Evolutionary conservation across 2,888 invertebrate genomes (phyloP).

Genomic region (Nemurella pictetii): DNA sequence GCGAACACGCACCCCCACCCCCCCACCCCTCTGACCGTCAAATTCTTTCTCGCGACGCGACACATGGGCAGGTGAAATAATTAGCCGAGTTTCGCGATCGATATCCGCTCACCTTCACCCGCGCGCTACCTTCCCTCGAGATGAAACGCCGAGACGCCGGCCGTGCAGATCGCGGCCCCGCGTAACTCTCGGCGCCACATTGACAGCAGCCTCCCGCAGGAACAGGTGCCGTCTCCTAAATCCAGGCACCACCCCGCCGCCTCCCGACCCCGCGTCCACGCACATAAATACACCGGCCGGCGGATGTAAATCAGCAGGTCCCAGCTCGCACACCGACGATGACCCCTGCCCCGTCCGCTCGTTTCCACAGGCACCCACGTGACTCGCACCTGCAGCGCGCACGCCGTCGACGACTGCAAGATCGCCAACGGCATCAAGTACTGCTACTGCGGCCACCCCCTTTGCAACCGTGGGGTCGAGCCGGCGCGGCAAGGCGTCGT

Average conservation of each 20-base stretch:
- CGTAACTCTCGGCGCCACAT: neutral
- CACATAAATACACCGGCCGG: too few species aligned
- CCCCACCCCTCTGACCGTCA: too few species aligned
- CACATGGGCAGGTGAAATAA: neutral
- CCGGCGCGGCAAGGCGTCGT: neutral
- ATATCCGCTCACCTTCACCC: neutral
- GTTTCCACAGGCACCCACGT: conserved; percentile 36
- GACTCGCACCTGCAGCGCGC: conserved; percentile 46
- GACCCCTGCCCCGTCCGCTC: neutral
- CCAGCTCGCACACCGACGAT: neutral
- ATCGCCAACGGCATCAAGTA: conserved; percentile 49
- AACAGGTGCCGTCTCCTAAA: neutral
- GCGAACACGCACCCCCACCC: neutral
- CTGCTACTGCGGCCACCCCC: conserved; percentile 50
- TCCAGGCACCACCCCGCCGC: neutral
- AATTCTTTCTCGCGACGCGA: neutral
- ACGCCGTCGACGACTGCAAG: conserved; percentile 48
- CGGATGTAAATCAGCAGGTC: neutral
- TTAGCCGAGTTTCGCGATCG: neutral
- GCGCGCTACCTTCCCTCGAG: neutral
- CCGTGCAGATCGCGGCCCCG: neutral
- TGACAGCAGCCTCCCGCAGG: neutral
- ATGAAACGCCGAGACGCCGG: neutral
- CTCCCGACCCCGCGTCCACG: neutral
- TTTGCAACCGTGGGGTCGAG: conserved; percentile 47